Evolutionary conservation across 2,797 vertebrate species (phyloP).

Genomic region (Triplophysa bombifrons): DNA sequence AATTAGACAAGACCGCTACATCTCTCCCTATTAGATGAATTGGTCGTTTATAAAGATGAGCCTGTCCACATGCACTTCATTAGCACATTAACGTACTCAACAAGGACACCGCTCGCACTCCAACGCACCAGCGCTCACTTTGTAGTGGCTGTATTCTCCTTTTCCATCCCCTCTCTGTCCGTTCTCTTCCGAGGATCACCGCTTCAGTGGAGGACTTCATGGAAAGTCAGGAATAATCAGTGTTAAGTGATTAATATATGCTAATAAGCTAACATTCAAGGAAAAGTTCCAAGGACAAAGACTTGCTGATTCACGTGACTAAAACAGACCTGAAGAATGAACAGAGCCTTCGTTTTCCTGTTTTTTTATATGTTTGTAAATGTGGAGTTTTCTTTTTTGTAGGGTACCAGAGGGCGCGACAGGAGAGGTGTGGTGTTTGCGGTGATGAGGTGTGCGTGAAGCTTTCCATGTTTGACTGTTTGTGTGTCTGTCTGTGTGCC

Average conservation of each 20-base stretch:
- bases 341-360: slow-evolving; percentile 14
- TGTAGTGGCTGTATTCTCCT: slow-evolving; percentile 63
- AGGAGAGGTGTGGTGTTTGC: slow-evolving; percentile 45
- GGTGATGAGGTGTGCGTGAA: slow-evolving; percentile 64
- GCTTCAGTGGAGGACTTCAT: slow-evolving; percentile 62
- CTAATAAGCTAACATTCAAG: slow-evolving; percentile 52
- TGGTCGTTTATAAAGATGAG: slow-evolving; percentile 88
- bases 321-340: background rate
- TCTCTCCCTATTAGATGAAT: slow-evolving; percentile 93
- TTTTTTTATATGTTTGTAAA: slow-evolving; percentile 43
- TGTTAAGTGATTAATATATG: slow-evolving; percentile 63
- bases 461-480: slow-evolving; percentile 65
- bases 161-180: slow-evolving; percentile 47
- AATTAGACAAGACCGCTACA: slow-evolving; percentile 86
- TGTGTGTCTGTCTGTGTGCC: slow-evolving; percentile 55
- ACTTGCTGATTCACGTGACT: background rate
- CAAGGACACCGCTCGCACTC: slow-evolving; percentile 63
- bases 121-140: slow-evolving; percentile 67
- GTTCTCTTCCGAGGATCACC: slow-evolving; percentile 50
- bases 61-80: slow-evolving; percentile 81
- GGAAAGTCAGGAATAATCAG: slow-evolving; percentile 70
- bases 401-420: background rate
- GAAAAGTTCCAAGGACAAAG: slow-evolving; percentile 34
- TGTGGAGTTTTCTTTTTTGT: background rate
- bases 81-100: slow-evolving; percentile 82